Evolutionary conservation across 2,113 vertebrate species (phyloP).

Genomic region (Electrona antarctica): DNA sequence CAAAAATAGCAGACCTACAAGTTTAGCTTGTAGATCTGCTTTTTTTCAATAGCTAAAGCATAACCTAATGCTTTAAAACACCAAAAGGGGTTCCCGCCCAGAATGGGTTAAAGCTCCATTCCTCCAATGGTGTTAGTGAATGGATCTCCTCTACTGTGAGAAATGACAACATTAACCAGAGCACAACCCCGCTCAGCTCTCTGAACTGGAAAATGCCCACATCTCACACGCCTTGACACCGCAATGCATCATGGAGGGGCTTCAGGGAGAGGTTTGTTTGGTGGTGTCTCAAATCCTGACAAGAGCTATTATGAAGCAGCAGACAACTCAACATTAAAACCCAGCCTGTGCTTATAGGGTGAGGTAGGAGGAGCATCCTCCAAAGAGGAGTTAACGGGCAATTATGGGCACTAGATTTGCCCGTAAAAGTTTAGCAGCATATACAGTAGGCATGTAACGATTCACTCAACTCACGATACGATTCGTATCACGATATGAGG

Average conservation of each 20-base stretch:
- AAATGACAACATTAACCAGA: constrained; percentile 72
- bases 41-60: too few relatives aligned
- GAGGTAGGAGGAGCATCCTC: too few relatives aligned
- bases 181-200: constrained; percentile 59
- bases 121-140: constrained; percentile 56
- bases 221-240: constrained; percentile 66
- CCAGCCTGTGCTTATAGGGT: constrained; percentile 33
- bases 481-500: too few relatives aligned
- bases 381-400: too few relatives aligned
- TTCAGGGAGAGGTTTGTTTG: constrained; percentile 40
- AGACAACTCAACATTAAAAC: constrained; percentile 60
- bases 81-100: too few relatives aligned
- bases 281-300: constrained; percentile 64
- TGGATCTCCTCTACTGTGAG: constrained; percentile 56
- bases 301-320: constrained; percentile 71
- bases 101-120: constrained; percentile 54
- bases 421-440: too few relatives aligned
- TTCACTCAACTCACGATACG: too few relatives aligned
- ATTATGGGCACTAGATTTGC: too few relatives aligned
- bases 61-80: too few relatives aligned
- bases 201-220: constrained; percentile 69
- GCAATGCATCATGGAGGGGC: constrained; percentile 70
- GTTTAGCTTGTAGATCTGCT: too few relatives aligned
- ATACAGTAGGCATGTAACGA: too few relatives aligned
- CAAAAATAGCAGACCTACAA: too few relatives aligned